Evolutionary conservation across 2,113 vertebrate species (phyloP).

Genomic region (Corynorhinus townsendii): DNA sequence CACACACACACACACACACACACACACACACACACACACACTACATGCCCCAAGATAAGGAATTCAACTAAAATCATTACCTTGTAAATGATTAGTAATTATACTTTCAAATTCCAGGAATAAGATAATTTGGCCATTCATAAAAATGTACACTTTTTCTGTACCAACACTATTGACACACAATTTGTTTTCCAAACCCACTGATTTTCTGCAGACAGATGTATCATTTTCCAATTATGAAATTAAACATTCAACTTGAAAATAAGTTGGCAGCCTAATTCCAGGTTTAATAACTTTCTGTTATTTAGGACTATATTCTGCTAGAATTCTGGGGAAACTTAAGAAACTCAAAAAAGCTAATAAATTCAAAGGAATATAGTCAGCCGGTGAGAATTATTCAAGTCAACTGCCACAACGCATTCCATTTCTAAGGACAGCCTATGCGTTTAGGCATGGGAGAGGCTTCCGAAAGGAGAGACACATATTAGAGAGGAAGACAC

Average conservation of each 20-base stretch:
- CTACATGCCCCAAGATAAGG: not conserved
- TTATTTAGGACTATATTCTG: constrained; percentile 46
- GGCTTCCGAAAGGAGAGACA: not conserved
- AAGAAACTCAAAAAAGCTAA: constrained; percentile 38
- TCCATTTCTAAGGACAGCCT: not conserved
- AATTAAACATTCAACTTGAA: constrained; percentile 67
- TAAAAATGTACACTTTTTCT: constrained; percentile 66
- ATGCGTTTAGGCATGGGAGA: not conserved
- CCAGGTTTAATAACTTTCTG: constrained; percentile 65
- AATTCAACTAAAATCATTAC: constrained; percentile 30
- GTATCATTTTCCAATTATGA: constrained; percentile 71
- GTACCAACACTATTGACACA: constrained; percentile 46
- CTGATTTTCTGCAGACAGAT: constrained; percentile 68
- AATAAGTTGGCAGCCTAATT: constrained; percentile 65
- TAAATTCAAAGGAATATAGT: not conserved
- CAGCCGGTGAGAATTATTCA: not conserved
- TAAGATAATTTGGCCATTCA: constrained; percentile 66
- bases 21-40: not conserved
- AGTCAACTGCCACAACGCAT: not conserved
- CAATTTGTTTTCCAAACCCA: constrained; percentile 69
- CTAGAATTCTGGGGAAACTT: constrained; percentile 1
- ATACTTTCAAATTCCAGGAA: constrained; percentile 61
- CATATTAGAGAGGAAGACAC: accelerated
- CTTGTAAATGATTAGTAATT: constrained; percentile 60
- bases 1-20: too few species aligned